Evolutionary conservation across 2,888 invertebrate genomes (phyloP).

Genomic region (Lochmaea capreae): DNA sequence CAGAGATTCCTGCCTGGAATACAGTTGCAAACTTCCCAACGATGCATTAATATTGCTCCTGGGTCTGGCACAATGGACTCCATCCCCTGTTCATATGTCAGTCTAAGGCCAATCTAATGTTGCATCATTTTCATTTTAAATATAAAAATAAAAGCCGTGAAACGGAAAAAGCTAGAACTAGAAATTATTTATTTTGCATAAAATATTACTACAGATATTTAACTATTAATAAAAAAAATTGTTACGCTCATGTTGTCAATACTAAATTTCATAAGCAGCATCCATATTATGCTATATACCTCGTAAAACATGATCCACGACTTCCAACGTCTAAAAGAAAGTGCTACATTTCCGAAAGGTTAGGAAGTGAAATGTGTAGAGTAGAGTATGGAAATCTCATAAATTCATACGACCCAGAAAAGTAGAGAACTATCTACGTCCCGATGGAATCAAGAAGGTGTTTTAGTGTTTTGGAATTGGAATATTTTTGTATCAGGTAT

Average conservation of each 20-base stretch:
- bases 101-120: too few species aligned
- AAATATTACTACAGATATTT: too few species aligned
- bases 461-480: slow-evolving; percentile 52
- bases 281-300: slow-evolving; percentile 7
- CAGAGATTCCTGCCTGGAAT: too few species aligned
- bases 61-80: too few species aligned
- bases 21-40: too few species aligned
- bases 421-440: slow-evolving; percentile 48
- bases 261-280: neutral
- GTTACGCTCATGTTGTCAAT: neutral
- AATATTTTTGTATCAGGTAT: slow-evolving; percentile 54
- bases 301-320: slow-evolving; percentile 27
- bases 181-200: too few species aligned
- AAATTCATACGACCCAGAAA: slow-evolving; percentile 48
- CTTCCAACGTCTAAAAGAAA: slow-evolving; percentile 22
- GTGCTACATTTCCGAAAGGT: slow-evolving; percentile 34
- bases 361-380: slow-evolving; percentile 28
- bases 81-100: too few species aligned
- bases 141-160: too few species aligned
- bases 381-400: slow-evolving; percentile 43
- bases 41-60: too few species aligned
- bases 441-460: slow-evolving; percentile 57
- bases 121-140: too few species aligned
- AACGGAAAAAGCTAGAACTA: too few species aligned
- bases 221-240: neutral